These are phyloP conservation scores for Drosophila lowei DNA, from an alignment of 1,140 invertebrate genomes.

Conservation along the genomic window DNA sequence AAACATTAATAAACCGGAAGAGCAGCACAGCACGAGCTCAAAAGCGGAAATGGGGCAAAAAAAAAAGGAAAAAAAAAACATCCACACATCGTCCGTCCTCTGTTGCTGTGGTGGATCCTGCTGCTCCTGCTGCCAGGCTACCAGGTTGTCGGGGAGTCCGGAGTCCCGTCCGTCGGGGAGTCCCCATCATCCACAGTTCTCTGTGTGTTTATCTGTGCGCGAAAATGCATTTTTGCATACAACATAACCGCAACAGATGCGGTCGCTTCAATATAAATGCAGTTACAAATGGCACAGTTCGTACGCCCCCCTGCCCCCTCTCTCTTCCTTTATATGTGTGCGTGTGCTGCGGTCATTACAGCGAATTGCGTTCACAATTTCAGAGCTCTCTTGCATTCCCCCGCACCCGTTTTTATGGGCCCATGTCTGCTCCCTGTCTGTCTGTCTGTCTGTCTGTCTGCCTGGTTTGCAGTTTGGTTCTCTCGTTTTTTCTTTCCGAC, in stretches of 20 bases:
- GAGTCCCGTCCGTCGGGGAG: too few species aligned
- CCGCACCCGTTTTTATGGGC: slow-evolving; percentile 58
- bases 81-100: background rate
- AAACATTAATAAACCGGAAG: slow-evolving; percentile 77
- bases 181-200: slow-evolving; percentile 46
- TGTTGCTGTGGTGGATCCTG: slow-evolving; percentile 1
- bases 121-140: slow-evolving; percentile 27
- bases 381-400: background rate
- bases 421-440: slow-evolving; percentile 21
- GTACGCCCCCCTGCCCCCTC: background rate
- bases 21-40: slow-evolving; percentile 47
- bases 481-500: slow-evolving; percentile 39
- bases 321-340: slow-evolving; percentile 17
- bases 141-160: slow-evolving; percentile 10
- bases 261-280: slow-evolving; percentile 81
- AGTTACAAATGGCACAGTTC: slow-evolving; percentile 70
- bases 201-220: slow-evolving; percentile 77
- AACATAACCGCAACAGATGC: slow-evolving; percentile 81
- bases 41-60: slow-evolving; percentile 65
- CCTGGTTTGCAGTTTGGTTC: slow-evolving; percentile 26
- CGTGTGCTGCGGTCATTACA: slow-evolving; percentile 73
- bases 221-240: slow-evolving; percentile 81
- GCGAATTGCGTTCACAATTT: slow-evolving; percentile 70
- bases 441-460: slow-evolving; percentile 11
- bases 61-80: slow-evolving; percentile 9